Conservation (phyloP, 2,113 vertebrate genomes). For the Lonchura striata region DNA sequence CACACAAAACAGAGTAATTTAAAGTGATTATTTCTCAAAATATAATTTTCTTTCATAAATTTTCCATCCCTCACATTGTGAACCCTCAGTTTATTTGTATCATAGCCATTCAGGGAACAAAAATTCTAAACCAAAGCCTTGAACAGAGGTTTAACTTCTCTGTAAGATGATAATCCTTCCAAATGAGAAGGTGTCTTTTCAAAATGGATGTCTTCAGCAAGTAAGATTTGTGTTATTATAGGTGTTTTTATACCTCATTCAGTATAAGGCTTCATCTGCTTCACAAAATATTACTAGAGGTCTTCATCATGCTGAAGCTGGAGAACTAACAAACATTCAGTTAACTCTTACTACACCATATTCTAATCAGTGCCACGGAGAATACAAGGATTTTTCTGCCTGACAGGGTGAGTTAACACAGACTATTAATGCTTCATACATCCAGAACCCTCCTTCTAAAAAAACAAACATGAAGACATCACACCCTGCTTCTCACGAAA, state of each 20-base stretch:
- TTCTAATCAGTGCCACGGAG: neutral
- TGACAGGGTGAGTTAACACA: neutral
- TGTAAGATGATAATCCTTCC: neutral
- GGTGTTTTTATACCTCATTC: neutral
- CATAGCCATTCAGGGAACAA: neutral
- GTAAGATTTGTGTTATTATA: neutral
- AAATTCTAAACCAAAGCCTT: neutral
- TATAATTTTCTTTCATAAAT: neutral
- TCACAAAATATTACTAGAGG: neutral
- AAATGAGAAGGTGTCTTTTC: neutral
- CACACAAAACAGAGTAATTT: neutral
- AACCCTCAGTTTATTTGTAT: neutral
- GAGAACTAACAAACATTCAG: neutral
- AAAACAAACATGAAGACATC: neutral
- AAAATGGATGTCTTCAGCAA: neutral
- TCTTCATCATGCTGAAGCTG: neutral
- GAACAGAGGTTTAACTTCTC: neutral
- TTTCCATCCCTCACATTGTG: neutral
- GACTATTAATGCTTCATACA: neutral
- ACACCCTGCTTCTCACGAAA: neutral
- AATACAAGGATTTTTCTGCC: neutral
- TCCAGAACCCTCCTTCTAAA: neutral
- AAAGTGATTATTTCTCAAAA: neutral
- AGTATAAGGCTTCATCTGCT: neutral
- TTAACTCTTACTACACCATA: neutral